phyloP scores from a whole-genome alignment of 2,113 vertebrate species.

The Rhizomys pruinosus region DNA sequence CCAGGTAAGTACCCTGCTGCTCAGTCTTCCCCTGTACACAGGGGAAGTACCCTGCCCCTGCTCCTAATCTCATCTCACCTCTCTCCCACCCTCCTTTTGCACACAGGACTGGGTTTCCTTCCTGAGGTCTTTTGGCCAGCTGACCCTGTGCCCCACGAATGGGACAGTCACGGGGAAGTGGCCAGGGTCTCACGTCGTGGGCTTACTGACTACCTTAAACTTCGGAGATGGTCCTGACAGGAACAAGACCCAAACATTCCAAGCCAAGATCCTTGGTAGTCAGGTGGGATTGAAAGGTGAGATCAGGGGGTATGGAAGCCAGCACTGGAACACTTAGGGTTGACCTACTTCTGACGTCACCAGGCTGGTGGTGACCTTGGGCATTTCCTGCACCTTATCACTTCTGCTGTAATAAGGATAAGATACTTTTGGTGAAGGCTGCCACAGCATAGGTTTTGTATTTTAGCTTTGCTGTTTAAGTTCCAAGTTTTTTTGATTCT shows the following conservation, averaged over 20 bases:
- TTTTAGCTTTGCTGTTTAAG: constrained; percentile 34
- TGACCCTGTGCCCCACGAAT: constrained; percentile 77
- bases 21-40: not conserved
- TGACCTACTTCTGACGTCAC: not conserved
- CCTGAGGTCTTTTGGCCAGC: constrained; percentile 78
- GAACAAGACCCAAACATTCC: constrained; percentile 77
- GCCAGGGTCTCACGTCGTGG: constrained; percentile 58
- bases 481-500: constrained; percentile 20
- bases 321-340: not conserved
- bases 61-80: not conserved
- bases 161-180: constrained; percentile 54
- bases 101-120: constrained; percentile 82
- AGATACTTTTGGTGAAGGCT: not conserved
- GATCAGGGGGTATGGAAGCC: not conserved
- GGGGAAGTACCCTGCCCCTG: not conserved
- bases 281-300: constrained; percentile 81
- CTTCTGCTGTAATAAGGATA: not conserved
- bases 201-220: constrained; percentile 78
- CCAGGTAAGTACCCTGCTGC: constrained; percentile 73
- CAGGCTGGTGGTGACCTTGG: not conserved
- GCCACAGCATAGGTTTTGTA: not conserved
- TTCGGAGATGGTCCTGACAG: constrained; percentile 71
- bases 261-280: constrained; percentile 64
- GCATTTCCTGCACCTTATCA: not conserved
- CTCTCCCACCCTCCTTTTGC: constrained; percentile 57